Percentiles rank a stretch among this genome's conserved stretches.
phyloP scores from a whole-genome alignment of 2,113 vertebrate genomes.

The Lophotis ruficrista region DNA sequence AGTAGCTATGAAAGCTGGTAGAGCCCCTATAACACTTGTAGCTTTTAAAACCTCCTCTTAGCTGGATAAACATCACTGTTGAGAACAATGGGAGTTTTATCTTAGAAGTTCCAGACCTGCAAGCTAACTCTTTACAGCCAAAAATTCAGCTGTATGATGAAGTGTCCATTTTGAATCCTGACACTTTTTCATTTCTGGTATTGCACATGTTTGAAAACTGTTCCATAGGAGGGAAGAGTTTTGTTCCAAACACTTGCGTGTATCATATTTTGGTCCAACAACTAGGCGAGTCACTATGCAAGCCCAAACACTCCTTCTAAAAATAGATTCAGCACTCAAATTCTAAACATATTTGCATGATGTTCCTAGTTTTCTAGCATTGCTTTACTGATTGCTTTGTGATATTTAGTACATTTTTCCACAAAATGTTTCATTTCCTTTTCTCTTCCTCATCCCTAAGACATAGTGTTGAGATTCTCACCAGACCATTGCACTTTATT shows the following conservation, averaged over 20 bases:
- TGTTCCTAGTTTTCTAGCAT: neutral
- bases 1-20: neutral
- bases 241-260: neutral
- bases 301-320: neutral
- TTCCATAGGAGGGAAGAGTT: neutral
- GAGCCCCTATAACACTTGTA: neutral
- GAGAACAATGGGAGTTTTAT: fast-evolving
- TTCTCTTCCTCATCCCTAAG: neutral
- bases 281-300: neutral
- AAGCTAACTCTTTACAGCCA: neutral
- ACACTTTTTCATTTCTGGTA: neutral
- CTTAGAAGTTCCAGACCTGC: neutral
- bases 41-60: neutral
- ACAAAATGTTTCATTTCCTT: neutral
- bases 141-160: neutral
- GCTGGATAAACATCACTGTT: neutral
- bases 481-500: neutral
- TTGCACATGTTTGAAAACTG: neutral
- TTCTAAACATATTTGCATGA: neutral
- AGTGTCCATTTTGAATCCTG: neutral
- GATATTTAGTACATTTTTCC: neutral
- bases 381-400: neutral
- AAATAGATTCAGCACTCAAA: neutral
- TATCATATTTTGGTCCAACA: slow-evolving; percentile 5
- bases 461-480: neutral